Percentiles rank a stretch among this genome's conserved stretches.
These are phyloP conservation scores for Drosophila repletoides DNA, from an alignment of 1,140 invertebrate species.

Conservation along the genomic window DNA sequence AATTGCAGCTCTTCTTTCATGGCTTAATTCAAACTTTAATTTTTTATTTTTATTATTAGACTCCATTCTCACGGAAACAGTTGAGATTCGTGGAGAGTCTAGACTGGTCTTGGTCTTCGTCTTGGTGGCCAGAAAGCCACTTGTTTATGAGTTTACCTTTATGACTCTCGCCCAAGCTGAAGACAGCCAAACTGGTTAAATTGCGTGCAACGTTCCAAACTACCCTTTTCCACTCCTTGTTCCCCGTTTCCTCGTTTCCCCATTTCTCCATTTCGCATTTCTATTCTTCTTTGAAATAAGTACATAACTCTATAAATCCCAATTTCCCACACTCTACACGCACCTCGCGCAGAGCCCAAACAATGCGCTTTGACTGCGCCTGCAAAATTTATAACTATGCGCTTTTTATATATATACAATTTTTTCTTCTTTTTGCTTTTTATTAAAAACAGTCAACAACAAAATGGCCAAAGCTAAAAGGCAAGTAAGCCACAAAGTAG, in stretches of 20 bases:
- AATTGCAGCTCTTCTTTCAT: constrained; percentile 1
- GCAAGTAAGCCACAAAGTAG: constrained; percentile 78
- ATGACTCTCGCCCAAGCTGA: constrained; percentile 34
- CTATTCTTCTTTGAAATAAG: constrained; percentile 4
- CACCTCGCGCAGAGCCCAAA: constrained; percentile 21
- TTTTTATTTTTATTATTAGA: constrained; percentile 33
- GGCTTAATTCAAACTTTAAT: constrained; percentile 25
- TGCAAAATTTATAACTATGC: constrained; percentile 76
- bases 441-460: constrained; percentile 72
- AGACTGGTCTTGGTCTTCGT: no score
- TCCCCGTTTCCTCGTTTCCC: neutral
- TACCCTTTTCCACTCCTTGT: neutral
- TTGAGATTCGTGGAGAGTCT: constrained; percentile 39
- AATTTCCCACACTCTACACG: constrained; percentile 45
- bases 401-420: constrained; percentile 50
- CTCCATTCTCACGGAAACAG: neutral
- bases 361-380: constrained; percentile 71
- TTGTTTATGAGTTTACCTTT: constrained; percentile 73
- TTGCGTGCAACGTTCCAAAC: constrained; percentile 56
- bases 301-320: constrained; percentile 38
- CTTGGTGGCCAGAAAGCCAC: constrained; percentile 33
- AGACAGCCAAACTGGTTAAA: constrained; percentile 47
- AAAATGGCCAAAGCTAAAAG: constrained; percentile 75
- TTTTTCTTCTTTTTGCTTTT: constrained; percentile 52
- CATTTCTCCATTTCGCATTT: neutral